Evolutionary conservation across 2,888 invertebrate species (phyloP), one percentile per base, ranked within the genome.

Genomic region (Zele albiditarsus): DNA sequence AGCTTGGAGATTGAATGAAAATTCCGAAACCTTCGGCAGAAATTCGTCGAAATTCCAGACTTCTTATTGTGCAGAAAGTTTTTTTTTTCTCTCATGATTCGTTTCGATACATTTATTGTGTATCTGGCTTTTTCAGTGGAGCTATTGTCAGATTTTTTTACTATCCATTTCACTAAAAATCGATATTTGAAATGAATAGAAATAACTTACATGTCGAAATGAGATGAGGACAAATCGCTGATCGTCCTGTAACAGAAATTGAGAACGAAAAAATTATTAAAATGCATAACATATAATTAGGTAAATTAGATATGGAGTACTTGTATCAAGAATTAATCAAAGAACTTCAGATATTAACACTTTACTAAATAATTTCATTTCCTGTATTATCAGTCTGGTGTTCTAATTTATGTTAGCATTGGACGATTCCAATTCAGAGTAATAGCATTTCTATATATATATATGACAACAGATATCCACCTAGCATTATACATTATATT

Each of bases 161-260:
- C 5, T 16, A n/a, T 46, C 16, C 6, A 3, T 8, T 4, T 6
- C 20, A 3, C 16, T 53, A 5, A 8, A 20, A 53, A 53, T 53
- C 20, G 8, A 53, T 53, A 10, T 53, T 53, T 53, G n/a, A 42
- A 57, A 57, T 73, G 53, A 58, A 27, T 58, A 38, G 58, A 27
- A 28, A 58, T 23, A 42, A 80, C 85, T 85, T 76, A 86, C 86
- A 85, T 81, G 73, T 79, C 83, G 57, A 79, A 81, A 69, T 81
- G 83, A 67, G 75, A 71, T 74, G 79, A 80, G 78, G 84, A 83
- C 71, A 81, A 79, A 79, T 86, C 86, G 66, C 82, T 80, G 78
- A 86, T 84, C 71, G 86, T 84, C 73, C 86, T 86, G 85, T 14
- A 86, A 86, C 82, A 83, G 69, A 81, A 76, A 74, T 65, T 73